These are phyloP conservation scores for Helicorthomorpha holstii DNA, from an alignment of 1,140 invertebrate genomes.

Conservation along the genomic window DNA sequence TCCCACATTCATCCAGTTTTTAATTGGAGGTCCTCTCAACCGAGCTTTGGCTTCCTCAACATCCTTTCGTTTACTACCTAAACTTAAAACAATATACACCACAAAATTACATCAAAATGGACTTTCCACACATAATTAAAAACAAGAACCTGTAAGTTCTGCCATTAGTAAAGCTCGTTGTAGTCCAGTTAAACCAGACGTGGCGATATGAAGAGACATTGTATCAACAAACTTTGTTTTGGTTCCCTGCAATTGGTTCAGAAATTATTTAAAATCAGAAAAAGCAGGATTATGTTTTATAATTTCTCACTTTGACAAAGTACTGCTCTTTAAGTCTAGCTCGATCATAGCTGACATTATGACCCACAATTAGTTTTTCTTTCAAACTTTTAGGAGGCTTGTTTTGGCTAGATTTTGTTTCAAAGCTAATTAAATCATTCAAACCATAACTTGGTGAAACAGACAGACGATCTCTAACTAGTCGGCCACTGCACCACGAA, in stretches of 20 bases:
- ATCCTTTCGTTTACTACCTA: slow-evolving; percentile 21
- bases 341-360: slow-evolving; percentile 93
- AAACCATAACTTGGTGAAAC: slow-evolving; percentile 29
- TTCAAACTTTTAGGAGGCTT: slow-evolving; percentile 28
- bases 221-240: slow-evolving; percentile 83
- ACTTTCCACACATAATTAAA: not conserved
- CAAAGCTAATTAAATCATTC: slow-evolving; percentile 69
- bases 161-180: slow-evolving; percentile 64
- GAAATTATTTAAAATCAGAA: too few relatives aligned
- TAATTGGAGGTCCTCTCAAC: slow-evolving; percentile 27
- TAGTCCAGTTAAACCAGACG: slow-evolving; percentile 87
- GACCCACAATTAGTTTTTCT: slow-evolving; percentile 70
- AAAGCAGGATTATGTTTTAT: too few relatives aligned
- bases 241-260: slow-evolving; percentile 38
- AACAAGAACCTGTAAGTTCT: not conserved
- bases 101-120: too few relatives aligned
- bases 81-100: too few relatives aligned
- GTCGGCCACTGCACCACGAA: slow-evolving; percentile 40
- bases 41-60: slow-evolving; percentile 35
- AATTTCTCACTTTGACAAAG: slow-evolving; percentile 45
- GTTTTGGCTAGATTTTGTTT: slow-evolving; percentile 31
- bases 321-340: slow-evolving; percentile 88
- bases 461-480: slow-evolving; percentile 22
- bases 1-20: slow-evolving; percentile 53
- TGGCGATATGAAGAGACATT: slow-evolving; percentile 89